Evolutionary conservation across 2,888 invertebrate genomes (phyloP).

Genomic region (Adelognathus sp.): DNA sequence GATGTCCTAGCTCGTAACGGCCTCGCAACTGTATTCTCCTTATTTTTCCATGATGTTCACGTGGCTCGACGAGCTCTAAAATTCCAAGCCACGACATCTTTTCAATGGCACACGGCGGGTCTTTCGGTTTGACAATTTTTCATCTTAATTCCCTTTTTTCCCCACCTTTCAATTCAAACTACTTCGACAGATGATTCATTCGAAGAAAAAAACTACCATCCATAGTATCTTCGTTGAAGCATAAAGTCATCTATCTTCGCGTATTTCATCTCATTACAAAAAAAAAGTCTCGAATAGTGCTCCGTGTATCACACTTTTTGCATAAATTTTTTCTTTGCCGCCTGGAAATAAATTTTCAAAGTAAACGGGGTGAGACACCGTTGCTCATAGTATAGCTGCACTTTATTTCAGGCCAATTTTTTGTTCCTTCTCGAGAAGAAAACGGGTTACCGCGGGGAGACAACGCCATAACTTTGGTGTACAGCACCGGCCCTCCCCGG

Average conservation of each 20-base stretch:
- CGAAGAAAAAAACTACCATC: not conserved
- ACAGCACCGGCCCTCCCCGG: constrained; percentile 7
- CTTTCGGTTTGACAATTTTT: too few species aligned
- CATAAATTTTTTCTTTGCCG: not conserved
- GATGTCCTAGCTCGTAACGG: too few species aligned
- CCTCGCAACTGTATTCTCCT: too few species aligned
- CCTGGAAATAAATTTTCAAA: not conserved
- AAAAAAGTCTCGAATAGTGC: not conserved
- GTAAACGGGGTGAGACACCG: not conserved
- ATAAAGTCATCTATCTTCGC: not conserved
- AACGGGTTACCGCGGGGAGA: constrained; percentile 34
- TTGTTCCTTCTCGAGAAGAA: not conserved
- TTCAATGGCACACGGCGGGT: too few species aligned
- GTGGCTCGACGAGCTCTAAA: too few species aligned
- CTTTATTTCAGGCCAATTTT: constrained; percentile 37
- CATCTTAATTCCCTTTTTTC: not conserved
- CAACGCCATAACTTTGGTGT: constrained; percentile 44
- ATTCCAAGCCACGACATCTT: too few species aligned
- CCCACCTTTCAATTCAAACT: not conserved
- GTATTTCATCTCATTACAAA: not conserved
- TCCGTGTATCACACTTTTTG: not conserved
- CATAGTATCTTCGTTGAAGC: not conserved
- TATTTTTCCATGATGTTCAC: too few species aligned
- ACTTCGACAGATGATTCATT: not conserved
- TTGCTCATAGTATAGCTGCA: not conserved